Percentiles rank a stretch among this genome's conserved stretches.
These are phyloP conservation scores for Alces alces DNA, from an alignment of 2,113 vertebrate genomes.

Conservation along the genomic window DNA sequence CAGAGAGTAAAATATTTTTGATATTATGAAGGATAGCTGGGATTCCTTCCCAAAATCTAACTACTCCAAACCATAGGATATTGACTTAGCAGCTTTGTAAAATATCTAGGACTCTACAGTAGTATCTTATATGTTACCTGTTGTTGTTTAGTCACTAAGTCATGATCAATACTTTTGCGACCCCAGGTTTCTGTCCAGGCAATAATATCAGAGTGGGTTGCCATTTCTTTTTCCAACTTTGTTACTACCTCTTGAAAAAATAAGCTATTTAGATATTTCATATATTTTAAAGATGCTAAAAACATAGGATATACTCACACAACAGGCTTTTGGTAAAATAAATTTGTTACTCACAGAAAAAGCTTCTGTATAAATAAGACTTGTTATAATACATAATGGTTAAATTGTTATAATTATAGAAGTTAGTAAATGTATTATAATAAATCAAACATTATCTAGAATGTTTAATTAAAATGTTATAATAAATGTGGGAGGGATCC, in stretches of 20 bases:
- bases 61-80: not conserved
- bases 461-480: not conserved
- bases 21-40: not conserved
- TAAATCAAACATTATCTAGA: not conserved
- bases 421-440: not conserved
- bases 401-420: not conserved
- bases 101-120: not conserved
- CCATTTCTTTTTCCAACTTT: not conserved
- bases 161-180: accelerated
- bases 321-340: not conserved
- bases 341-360: not conserved
- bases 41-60: not conserved
- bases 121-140: not conserved
- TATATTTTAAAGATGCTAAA: not conserved
- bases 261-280: not conserved
- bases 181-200: not conserved
- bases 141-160: not conserved
- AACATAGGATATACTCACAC: not conserved
- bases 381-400: not conserved
- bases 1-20: not conserved
- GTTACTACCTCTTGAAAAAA: not conserved
- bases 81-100: not conserved
- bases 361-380: not conserved
- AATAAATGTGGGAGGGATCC: not conserved
- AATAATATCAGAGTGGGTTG: not conserved